phyloP scores from a whole-genome alignment of 2,797 vertebrate species.

The Synanceia verrucosa region DNA sequence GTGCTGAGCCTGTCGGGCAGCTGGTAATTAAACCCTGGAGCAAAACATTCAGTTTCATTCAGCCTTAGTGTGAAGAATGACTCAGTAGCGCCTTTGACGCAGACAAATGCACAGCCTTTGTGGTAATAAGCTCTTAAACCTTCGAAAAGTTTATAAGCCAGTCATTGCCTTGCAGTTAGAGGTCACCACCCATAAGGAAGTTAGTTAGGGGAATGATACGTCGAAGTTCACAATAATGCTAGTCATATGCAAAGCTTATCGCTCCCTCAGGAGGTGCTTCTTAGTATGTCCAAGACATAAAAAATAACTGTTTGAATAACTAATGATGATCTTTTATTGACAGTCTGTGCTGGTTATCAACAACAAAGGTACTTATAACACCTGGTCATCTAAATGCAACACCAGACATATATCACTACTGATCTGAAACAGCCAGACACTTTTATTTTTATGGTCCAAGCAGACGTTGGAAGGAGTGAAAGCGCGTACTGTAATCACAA shows the following conservation, averaged over 20 bases:
- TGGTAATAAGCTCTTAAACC: slow-evolving; percentile 23
- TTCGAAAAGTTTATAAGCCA: slow-evolving; percentile 1
- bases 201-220: not conserved
- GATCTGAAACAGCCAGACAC: slow-evolving; percentile 1
- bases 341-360: not conserved
- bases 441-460: slow-evolving; percentile 31
- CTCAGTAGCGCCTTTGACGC: slow-evolving; percentile 20
- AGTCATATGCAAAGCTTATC: not conserved
- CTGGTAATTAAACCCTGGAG: slow-evolving; percentile 44
- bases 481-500: slow-evolving; percentile 76
- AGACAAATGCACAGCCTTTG: slow-evolving; percentile 4
- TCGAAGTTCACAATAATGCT: not conserved
- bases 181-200: not conserved
- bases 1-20: slow-evolving; percentile 27
- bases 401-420: not conserved
- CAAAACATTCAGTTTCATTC: slow-evolving; percentile 37
- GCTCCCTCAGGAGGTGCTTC: not conserved
- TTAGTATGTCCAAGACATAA: not conserved
- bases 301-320: not conserved
- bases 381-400: slow-evolving; percentile 4
- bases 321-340: not conserved
- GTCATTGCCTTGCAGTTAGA: not conserved
- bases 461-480: slow-evolving; percentile 43
- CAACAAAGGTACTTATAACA: too few relatives aligned
- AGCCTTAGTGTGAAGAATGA: slow-evolving; percentile 22